Evolutionary conservation across 2,797 vertebrate species (phyloP), one percentile per base, ranked within the genome.

Genomic region (Macroramphosus scolopax): DNA sequence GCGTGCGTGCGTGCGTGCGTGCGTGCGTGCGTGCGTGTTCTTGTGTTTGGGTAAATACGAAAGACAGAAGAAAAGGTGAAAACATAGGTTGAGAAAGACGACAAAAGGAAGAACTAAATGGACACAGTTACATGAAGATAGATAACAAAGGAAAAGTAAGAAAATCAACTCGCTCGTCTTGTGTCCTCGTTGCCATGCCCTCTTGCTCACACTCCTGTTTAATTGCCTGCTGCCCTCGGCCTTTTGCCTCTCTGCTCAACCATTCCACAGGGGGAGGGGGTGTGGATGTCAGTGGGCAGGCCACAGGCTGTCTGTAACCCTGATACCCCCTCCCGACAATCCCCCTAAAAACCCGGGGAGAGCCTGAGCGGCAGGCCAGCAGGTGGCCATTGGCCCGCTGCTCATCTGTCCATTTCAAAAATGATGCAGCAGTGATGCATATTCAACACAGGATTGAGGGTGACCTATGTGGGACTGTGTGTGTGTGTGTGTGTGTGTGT

Each of bases 311-410:
- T 74, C 55, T 64, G 25, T 43, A 49, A 68, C 41, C 46, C 18
- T 0, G 17, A 24, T 10, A 14, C 30, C 36, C 15, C 74, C 39
- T 18, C 51, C 47, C 35, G 11, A 22, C 36, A 60, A 24, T 17
- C 45, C 50, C 41, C 24, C 5, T 9, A 17, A 56, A 70, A 60
- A 38, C 28, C 55, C 5, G 2, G 43, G 42, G 72, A 65, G 72
- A 71, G 53, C 25, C 62, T 66, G 44, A 69, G 56, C 17, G 32
- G 47, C 29, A 52, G 81, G 28, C 63, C 78, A 78, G 80, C 76
- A 83, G 81, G 80, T 81, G 81, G 78, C 55, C 55, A 8, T 32
- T 57, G 49, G 68, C 69, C 68, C 64, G 64, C 77, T 72, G 77
- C 41, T 82, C 79, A 75, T 77, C 70, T 76, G 75, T 82, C 79